Percentiles rank a stretch among this genome's conserved stretches.
phyloP scores from a whole-genome alignment of 2,113 vertebrate species.

The Sterrhoptilus dennistouni region DNA sequence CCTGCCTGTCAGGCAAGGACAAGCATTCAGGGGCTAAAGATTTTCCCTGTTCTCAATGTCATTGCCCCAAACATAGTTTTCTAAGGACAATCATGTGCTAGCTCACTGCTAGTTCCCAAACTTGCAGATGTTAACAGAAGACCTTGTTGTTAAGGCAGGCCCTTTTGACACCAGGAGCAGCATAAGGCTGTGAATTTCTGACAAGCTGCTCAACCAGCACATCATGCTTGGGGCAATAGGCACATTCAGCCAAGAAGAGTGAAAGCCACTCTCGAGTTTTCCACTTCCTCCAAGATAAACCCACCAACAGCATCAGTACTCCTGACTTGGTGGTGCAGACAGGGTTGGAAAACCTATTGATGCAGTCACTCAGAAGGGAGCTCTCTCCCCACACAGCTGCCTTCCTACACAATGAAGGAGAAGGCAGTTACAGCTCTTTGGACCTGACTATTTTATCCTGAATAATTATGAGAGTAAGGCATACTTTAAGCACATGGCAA shows the following conservation, averaged over 20 bases:
- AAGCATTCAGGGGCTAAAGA: neutral
- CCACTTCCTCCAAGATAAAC: neutral
- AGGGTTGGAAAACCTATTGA: neutral
- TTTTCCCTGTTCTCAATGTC: neutral
- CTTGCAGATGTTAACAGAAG: neutral
- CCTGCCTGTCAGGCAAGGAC: neutral
- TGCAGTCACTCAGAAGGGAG: neutral
- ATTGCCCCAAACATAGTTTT: neutral
- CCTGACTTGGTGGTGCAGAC: neutral
- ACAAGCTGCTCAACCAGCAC: neutral
- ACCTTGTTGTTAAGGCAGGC: neutral
- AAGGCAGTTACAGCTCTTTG: neutral
- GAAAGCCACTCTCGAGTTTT: neutral
- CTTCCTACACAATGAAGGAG: neutral
- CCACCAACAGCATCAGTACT: neutral
- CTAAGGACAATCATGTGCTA: neutral
- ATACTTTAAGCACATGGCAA: neutral
- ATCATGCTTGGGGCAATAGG: fast-evolving
- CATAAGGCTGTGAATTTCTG: neutral
- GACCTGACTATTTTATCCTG: neutral
- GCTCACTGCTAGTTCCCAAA: neutral
- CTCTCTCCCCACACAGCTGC: neutral
- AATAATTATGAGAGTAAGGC: neutral
- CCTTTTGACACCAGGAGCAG: neutral
- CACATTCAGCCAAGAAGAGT: fast-evolving